Conservation (phyloP, 2,888 invertebrate genomes). For the Coenonympha glycerion region DNA sequence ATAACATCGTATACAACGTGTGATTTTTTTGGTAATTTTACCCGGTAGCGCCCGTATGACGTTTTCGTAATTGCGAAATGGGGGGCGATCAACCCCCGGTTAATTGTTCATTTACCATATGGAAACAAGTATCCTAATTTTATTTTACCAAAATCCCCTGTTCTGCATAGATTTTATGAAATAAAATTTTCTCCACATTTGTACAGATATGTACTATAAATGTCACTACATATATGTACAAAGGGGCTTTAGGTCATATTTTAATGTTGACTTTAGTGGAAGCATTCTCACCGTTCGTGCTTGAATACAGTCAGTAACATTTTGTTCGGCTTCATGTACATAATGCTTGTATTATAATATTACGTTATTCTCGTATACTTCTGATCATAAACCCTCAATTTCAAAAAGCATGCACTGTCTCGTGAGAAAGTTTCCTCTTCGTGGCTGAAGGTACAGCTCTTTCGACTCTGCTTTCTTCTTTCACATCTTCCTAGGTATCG, state of each 20-base stretch:
- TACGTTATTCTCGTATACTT: slow-evolving; percentile 70
- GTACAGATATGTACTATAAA: slow-evolving; percentile 30
- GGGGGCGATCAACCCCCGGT: too few species aligned
- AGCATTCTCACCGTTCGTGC: slow-evolving; percentile 78
- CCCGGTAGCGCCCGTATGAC: too few species aligned
- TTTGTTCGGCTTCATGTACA: slow-evolving; percentile 77
- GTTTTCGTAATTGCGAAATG: too few species aligned
- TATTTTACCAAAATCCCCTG: neutral
- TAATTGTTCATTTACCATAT: neutral
- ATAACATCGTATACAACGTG: too few species aligned
- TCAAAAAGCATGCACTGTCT: slow-evolving; percentile 81
- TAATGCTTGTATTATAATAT: slow-evolving; percentile 79
- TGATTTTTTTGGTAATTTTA: too few species aligned
- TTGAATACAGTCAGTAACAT: slow-evolving; percentile 72
- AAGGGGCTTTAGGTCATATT: slow-evolving; percentile 38
- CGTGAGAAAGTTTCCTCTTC: slow-evolving; percentile 90
- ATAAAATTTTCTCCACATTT: slow-evolving; percentile 5
- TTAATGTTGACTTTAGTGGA: slow-evolving; percentile 61
- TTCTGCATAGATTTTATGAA: slow-evolving; percentile 1
- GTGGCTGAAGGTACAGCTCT: slow-evolving; percentile 90
- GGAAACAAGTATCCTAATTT: slow-evolving; percentile 11
- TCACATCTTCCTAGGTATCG: slow-evolving; percentile 82
- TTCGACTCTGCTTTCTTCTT: slow-evolving; percentile 78
- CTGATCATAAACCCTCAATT: slow-evolving; percentile 74
- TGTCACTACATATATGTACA: slow-evolving; percentile 30